phyloP scores from a whole-genome alignment of 2,113 vertebrate genomes.

The Ammodytes dubius region DNA sequence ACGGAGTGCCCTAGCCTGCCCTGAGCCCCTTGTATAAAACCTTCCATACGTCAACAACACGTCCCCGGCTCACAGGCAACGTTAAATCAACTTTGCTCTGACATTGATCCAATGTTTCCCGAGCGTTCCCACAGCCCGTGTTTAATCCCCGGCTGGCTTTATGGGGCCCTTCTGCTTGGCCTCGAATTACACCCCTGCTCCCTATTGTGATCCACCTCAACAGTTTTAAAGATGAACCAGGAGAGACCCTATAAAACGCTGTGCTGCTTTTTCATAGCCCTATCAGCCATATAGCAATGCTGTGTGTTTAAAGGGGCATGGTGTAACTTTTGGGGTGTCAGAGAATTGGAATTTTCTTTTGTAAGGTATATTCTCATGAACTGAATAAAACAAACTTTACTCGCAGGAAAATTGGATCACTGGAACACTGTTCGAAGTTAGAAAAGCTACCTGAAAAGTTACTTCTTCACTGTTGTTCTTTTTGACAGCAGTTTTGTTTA shows the following conservation, averaged over 20 bases:
- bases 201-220: constrained; percentile 47
- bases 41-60: constrained; percentile 19
- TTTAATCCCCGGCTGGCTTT: constrained; percentile 60
- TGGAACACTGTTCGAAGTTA: no score
- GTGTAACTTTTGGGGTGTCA: no score
- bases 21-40: constrained; percentile 48
- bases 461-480: no score
- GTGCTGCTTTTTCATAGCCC: constrained; percentile 11
- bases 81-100: constrained; percentile 55
- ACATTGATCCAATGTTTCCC: constrained; percentile 55
- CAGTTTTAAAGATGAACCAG: constrained; percentile 49
- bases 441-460: no score
- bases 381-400: no score
- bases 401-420: no score
- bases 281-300: constrained; percentile 37
- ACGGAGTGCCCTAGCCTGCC: constrained; percentile 1
- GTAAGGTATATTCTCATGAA: no score
- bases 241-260: constrained; percentile 15
- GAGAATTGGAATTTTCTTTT: no score
- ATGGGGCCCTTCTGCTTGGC: constrained; percentile 39
- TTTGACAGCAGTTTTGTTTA: no score
- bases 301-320: constrained; percentile 6
- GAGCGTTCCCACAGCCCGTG: constrained; percentile 43
- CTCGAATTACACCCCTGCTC: constrained; percentile 32
- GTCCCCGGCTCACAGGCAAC: constrained; percentile 37